Evolutionary conservation across 1,140 invertebrate genomes (phyloP).

Genomic region (Nasonia longicornis): DNA sequence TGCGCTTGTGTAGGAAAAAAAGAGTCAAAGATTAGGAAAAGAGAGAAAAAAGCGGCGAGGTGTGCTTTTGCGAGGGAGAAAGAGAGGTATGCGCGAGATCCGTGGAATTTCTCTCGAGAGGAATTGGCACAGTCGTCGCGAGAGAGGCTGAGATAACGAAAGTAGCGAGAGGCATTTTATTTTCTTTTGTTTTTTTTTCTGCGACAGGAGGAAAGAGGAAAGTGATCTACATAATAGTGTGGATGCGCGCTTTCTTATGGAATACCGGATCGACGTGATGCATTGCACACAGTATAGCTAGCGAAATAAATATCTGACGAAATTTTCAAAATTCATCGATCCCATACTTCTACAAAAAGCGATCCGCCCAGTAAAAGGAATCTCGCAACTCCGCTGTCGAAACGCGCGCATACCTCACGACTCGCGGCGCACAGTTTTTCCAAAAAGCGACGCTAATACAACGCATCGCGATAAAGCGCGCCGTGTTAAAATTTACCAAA

Average conservation of each 20-base stretch:
- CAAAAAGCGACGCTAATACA: too few relatives aligned
- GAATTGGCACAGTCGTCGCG: constrained; percentile 16
- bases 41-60: background rate
- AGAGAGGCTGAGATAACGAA: constrained; percentile 16
- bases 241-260: constrained; percentile 1
- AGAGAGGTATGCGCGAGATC: background rate
- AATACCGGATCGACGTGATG: too few relatives aligned
- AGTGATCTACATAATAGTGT: constrained; percentile 21
- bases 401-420: too few relatives aligned
- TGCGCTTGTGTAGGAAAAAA: background rate
- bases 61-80: background rate
- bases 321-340: too few relatives aligned
- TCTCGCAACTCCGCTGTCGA: too few relatives aligned
- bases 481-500: too few relatives aligned
- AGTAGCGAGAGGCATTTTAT: constrained; percentile 4
- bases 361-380: too few relatives aligned
- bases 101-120: background rate
- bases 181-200: background rate
- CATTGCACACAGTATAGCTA: too few relatives aligned
- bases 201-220: background rate
- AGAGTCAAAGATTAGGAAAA: constrained; percentile 20
- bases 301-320: too few relatives aligned
- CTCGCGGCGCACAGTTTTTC: too few relatives aligned
- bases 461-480: too few relatives aligned
- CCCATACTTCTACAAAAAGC: too few relatives aligned